These are phyloP conservation scores for Phania funesta DNA, from an alignment of 2,888 invertebrate species.

Conservation along the genomic window DNA sequence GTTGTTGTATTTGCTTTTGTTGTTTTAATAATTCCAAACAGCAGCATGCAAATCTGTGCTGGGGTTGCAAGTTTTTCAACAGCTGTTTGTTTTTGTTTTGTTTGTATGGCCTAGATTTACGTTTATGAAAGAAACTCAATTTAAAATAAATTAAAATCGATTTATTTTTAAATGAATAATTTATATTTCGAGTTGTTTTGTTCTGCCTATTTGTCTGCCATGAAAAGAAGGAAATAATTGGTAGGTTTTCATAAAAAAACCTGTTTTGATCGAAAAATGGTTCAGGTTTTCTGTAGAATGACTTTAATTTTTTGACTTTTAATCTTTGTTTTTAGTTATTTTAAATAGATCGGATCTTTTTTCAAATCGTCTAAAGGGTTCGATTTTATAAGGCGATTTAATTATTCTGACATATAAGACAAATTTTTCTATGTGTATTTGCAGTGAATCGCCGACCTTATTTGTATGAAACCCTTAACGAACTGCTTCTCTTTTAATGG, in stretches of 20 bases:
- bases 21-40: slow-evolving; percentile 11
- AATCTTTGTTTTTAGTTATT: too few relatives aligned
- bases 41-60: neutral
- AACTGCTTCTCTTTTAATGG: too few relatives aligned
- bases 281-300: too few relatives aligned
- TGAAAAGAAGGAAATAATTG: neutral
- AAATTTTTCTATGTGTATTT: too few relatives aligned
- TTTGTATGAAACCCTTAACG: too few relatives aligned
- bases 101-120: slow-evolving; percentile 33
- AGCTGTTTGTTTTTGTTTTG: slow-evolving; percentile 10
- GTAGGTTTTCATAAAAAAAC: neutral
- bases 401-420: too few relatives aligned
- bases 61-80: neutral
- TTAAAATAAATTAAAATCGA: slow-evolving; percentile 34
- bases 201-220: slow-evolving; percentile 33
- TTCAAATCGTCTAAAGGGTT: too few relatives aligned
- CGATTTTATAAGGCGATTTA: too few relatives aligned
- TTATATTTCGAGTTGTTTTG: neutral
- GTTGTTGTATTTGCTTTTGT: neutral
- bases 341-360: too few relatives aligned
- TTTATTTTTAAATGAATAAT: slow-evolving; percentile 4
- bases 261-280: too few relatives aligned
- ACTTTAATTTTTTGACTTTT: too few relatives aligned
- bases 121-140: slow-evolving; percentile 10
- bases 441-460: too few relatives aligned